Base-by-base conservation (phyloP, 2,113 vertebrate genomes). In the Tragelaphus buxtoni region DNA sequence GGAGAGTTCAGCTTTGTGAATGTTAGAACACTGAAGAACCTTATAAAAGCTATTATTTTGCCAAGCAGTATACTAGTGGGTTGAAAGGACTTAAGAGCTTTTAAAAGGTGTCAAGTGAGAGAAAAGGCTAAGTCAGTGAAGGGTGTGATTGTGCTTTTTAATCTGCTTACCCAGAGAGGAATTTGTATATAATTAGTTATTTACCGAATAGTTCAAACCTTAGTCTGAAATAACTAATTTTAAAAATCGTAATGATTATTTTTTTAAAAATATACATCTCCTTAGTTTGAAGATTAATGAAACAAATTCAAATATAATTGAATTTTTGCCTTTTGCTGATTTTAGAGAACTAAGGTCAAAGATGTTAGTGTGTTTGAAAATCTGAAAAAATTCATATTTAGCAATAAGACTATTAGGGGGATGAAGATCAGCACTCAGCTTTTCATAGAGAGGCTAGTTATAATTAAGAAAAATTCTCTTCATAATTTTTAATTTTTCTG, bases 261-360 rank as follows among this genome's bases (percentile, higher is more conserved):
- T 81, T 84, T 87, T 83, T 1, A 32, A 61, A 91, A 49, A 76
- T 2, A 39, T 60, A 53, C 1, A 49, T 32, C 18, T 82, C 16
- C 8, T 49, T 85, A 60, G 82, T 81, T 95, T 96, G 13, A 84
- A 89, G 47, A 86, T 18, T 85, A 91, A 91, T 92, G 91, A 76
- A 56, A 72, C 28, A 72, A 55, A 91, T 86, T 77, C 74, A 95
- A 83, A 35, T 49, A 45, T 55, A 69, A 90, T 55, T 90, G 24
- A 87, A 65, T 92, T 76, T 92, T 91, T 83, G 42, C 58, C 13
- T 95, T 94, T 96, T 96, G 35, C 39, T 76, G 12, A 77, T 91
- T 93, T 92, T 88, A 77, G 69, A 87, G n/a, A 92, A 82, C 65
- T 87, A 47, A 95, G 79, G 60, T 95, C 12, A 51, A 76, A 90